phyloP scores from a whole-genome alignment of 2,113 vertebrate genomes.

The Upupa epops region DNA sequence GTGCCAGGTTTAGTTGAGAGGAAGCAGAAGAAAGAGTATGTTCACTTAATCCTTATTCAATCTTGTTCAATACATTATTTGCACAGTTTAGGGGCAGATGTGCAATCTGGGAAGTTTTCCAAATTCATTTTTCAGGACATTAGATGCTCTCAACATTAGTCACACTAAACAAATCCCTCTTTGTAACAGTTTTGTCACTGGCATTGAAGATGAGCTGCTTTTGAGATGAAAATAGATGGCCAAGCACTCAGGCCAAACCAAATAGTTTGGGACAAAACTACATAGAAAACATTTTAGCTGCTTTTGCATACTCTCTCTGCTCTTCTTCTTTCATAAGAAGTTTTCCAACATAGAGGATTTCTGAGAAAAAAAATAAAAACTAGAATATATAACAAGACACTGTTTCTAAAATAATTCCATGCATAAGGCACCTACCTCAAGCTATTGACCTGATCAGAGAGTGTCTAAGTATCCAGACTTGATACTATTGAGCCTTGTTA shows the following conservation, averaged over 20 bases:
- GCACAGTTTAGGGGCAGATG: slow-evolving; percentile 22
- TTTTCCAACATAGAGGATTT: background rate
- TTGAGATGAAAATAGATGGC: slow-evolving; percentile 43
- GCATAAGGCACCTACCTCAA: background rate
- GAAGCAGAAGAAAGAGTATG: background rate
- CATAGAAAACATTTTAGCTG: background rate
- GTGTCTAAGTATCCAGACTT: background rate
- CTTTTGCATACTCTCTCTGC: background rate
- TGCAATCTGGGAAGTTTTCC: slow-evolving; percentile 52
- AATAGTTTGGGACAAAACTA: slow-evolving; percentile 29
- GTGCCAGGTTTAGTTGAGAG: background rate
- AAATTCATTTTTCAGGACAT: slow-evolving; percentile 70
- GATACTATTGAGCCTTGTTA: background rate
- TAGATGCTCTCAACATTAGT: slow-evolving; percentile 57
- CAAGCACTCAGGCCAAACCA: slow-evolving; percentile 16
- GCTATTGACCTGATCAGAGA: background rate
- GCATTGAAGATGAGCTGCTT: slow-evolving; percentile 15
- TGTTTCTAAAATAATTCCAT: background rate
- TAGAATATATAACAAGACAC: background rate
- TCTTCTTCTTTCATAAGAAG: background rate
- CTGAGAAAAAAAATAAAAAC: background rate
- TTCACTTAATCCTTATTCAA: background rate
- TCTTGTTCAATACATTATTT: background rate
- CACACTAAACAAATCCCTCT: slow-evolving; percentile 34
- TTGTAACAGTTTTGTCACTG: slow-evolving; percentile 57